phyloP scores from a whole-genome alignment of 2,888 invertebrate genomes.

The Apotomis capreana region DNA sequence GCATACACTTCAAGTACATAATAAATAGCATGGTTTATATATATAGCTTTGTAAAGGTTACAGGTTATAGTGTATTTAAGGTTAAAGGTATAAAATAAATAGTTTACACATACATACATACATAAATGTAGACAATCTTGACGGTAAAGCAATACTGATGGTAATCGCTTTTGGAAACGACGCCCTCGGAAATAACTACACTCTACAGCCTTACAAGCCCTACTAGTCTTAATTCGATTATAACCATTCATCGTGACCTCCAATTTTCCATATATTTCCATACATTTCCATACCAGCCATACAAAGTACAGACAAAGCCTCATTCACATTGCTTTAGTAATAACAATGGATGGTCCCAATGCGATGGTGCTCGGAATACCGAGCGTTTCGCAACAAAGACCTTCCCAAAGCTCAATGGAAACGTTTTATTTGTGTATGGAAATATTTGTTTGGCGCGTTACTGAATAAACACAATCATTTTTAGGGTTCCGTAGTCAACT shows the following conservation, averaged over 20 bases:
- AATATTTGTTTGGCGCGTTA: conserved; percentile 12
- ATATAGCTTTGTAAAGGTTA: not conserved
- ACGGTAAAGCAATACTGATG: too few species aligned
- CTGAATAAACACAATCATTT: not conserved
- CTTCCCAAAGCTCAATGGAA: conserved; percentile 38
- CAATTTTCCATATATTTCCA: conserved; percentile 25
- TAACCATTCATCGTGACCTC: conserved; percentile 15
- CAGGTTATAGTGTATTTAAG: too few species aligned
- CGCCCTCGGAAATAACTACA: not conserved
- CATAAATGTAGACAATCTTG: too few species aligned
- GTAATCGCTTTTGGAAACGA: not conserved
- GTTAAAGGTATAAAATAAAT: too few species aligned
- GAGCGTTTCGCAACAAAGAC: conserved; percentile 34
- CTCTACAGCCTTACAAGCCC: not conserved
- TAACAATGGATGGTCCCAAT: conserved; percentile 28
- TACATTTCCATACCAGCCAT: conserved; percentile 22
- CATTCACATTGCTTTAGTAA: conserved; percentile 25
- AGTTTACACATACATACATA: too few species aligned
- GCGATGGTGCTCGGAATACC: conserved; percentile 30
- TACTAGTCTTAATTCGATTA: conserved; percentile 7
- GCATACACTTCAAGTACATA: not conserved
- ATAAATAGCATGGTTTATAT: not conserved
- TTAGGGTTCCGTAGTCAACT: too few species aligned
- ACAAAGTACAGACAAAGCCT: conserved; percentile 30
- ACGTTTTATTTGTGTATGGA: conserved; percentile 26